Conservation (phyloP, 2,888 invertebrate genomes). For the Aphrophora alni region DNA sequence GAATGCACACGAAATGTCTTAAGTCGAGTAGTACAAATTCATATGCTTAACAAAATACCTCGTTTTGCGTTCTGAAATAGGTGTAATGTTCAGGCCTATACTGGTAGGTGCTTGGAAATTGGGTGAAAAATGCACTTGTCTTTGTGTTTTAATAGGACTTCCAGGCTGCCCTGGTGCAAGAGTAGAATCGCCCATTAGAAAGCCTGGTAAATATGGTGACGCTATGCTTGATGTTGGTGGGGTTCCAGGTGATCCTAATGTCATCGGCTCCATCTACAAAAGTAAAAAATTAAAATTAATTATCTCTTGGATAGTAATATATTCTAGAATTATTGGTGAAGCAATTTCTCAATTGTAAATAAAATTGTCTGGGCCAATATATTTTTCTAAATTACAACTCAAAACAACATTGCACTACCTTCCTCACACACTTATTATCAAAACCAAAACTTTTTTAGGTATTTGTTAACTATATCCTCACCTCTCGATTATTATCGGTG, state of each 20-base stretch:
- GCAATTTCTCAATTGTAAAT: no score
- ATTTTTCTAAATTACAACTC: no score
- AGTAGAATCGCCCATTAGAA: slow-evolving; percentile 75
- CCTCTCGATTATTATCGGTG: no score
- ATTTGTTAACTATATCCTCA: no score
- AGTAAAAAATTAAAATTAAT: not conserved
- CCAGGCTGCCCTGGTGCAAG: slow-evolving; percentile 57
- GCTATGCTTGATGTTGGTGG: slow-evolving; percentile 72
- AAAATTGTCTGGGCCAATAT: no score
- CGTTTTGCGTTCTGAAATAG: not conserved
- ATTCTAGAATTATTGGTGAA: no score
- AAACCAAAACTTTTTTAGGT: no score
- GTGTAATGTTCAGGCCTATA: not conserved
- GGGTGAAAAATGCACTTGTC: slow-evolving; percentile 51
- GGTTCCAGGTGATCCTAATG: slow-evolving; percentile 70
- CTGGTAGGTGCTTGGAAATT: slow-evolving; percentile 60
- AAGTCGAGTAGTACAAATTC: no score
- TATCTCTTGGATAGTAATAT: no score
- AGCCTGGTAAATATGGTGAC: slow-evolving; percentile 77
- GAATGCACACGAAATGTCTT: no score
- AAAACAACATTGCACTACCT: no score
- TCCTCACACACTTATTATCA: no score
- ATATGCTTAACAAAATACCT: not conserved
- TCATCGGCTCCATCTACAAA: slow-evolving; percentile 80
- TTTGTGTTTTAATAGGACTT: slow-evolving; percentile 37